These are phyloP conservation scores for Acanthornis magna DNA, from an alignment of 2,797 vertebrate genomes.

Conservation along the genomic window DNA sequence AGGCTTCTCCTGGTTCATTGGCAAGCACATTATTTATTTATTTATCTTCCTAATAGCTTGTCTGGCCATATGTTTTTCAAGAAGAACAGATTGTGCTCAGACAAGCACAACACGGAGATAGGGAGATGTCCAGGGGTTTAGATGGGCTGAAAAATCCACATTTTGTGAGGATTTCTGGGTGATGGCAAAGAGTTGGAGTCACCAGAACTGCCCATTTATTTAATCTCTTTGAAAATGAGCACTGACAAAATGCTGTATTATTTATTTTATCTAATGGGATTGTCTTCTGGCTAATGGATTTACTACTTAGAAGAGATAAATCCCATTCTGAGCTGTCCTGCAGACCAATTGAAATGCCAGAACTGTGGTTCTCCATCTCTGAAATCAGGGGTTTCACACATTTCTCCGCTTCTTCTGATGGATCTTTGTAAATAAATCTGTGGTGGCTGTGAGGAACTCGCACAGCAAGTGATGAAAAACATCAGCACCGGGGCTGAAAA, in stretches of 20 bases:
- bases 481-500: neutral
- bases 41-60: neutral
- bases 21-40: neutral
- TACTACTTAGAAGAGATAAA: neutral
- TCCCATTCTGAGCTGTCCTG: neutral
- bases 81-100: neutral
- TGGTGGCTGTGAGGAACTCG: neutral
- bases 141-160: neutral
- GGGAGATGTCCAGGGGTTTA: neutral
- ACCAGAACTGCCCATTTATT: neutral
- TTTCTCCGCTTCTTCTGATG: neutral
- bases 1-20: neutral
- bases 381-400: neutral
- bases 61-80: neutral
- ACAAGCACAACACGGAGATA: accelerated
- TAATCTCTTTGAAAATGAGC: neutral
- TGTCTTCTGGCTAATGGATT: neutral
- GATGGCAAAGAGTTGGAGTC: neutral
- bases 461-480: neutral
- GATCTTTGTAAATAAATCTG: neutral
- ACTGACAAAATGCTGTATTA: neutral
- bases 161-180: neutral
- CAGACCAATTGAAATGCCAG: neutral
- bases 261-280: neutral
- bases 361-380: neutral